Evolutionary conservation across 2,888 invertebrate genomes (phyloP).

Genomic region (Cordilura impudica): DNA sequence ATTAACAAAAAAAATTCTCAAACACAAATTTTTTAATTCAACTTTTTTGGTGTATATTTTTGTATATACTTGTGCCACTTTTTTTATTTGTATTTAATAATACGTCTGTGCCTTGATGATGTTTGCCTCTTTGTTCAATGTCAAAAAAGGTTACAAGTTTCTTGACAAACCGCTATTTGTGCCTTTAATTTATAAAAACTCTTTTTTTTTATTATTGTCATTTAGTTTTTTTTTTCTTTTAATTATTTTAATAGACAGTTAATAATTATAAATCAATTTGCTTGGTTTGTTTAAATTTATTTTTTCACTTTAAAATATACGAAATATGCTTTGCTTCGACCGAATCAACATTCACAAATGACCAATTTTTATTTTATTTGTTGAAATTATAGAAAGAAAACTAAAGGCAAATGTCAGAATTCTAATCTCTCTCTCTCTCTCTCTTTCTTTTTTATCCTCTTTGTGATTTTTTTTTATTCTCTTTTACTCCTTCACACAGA

Average conservation of each 20-base stretch:
- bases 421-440: not conserved
- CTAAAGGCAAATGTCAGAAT: constrained; percentile 33
- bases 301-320: not conserved
- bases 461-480: not conserved
- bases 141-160: constrained; percentile 76
- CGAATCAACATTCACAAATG: constrained; percentile 44
- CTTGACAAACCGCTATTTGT: constrained; percentile 20
- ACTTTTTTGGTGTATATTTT: constrained; percentile 2
- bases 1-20: not conserved
- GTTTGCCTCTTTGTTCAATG: constrained; percentile 71
- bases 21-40: not conserved
- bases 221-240: not conserved
- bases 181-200: not conserved
- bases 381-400: constrained; percentile 1
- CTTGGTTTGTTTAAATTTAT: not conserved
- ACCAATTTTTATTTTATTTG: constrained; percentile 43
- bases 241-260: not conserved
- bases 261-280: not conserved
- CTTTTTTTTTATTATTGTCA: constrained; percentile 19
- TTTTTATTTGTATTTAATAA: not conserved
- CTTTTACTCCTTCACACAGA: not conserved
- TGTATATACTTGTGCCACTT: constrained; percentile 20
- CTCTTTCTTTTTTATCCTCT: not conserved
- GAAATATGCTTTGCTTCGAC: constrained; percentile 22
- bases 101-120: constrained; percentile 10